Percentiles rank a stretch among this genome's conserved stretches.
phyloP scores from a whole-genome alignment of 2,888 invertebrate species.

The Boloria euphrosyne region DNA sequence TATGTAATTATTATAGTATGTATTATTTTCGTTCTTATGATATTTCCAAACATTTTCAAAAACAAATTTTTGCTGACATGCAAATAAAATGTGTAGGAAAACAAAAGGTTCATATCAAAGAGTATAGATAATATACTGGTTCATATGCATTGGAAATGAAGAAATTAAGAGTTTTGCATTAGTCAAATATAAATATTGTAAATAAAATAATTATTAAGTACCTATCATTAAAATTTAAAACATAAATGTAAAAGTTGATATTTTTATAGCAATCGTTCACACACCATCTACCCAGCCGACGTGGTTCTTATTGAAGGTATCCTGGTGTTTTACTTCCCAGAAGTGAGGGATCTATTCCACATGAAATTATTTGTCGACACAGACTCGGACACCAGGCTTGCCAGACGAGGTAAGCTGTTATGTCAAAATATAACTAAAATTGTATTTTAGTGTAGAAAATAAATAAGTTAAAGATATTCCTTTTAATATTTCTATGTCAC shows the following conservation, averaged over 20 bases:
- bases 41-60: not conserved
- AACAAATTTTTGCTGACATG: not conserved
- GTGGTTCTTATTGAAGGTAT: conserved; percentile 99
- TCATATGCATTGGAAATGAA: too few species aligned
- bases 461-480: not conserved
- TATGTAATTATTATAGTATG: conserved; percentile 71
- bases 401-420: conserved; percentile 90
- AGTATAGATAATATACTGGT: too few species aligned
- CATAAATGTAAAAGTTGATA: not conserved
- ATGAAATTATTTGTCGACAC: conserved; percentile 99
- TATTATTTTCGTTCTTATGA: not conserved
- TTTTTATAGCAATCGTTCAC: conserved; percentile 81
- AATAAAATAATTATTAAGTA: too few species aligned
- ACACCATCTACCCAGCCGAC: conserved; percentile 96
- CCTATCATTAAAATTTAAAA: too few species aligned
- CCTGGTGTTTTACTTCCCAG: conserved; percentile 97
- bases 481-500: too few species aligned
- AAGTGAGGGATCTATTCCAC: conserved; percentile 96
- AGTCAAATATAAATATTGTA: too few species aligned
- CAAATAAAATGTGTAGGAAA: too few species aligned
- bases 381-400: conserved; percentile 98
- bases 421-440: too few species aligned
- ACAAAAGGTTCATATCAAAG: too few species aligned
- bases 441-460: too few species aligned
- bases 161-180: too few species aligned